Evolutionary conservation across 2,797 vertebrate species (phyloP).

Genomic region (Manis javanica): DNA sequence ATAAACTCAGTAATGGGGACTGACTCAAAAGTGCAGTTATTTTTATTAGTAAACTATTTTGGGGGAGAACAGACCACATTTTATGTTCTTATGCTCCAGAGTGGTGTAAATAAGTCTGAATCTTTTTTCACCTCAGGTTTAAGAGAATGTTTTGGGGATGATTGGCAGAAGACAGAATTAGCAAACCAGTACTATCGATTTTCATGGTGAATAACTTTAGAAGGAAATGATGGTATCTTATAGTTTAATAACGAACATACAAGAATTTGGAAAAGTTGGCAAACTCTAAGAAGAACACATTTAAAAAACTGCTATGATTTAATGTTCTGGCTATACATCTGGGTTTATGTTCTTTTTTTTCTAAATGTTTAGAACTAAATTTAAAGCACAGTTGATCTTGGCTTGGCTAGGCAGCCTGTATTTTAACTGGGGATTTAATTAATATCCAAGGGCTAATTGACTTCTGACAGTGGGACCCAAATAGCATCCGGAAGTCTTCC

Average conservation of each 20-base stretch:
- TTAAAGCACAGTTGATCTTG: slow-evolving; percentile 52
- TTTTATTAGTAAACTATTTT: slow-evolving; percentile 69
- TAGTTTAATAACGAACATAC: slow-evolving; percentile 60
- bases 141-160: slow-evolving; percentile 55
- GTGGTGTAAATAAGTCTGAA: not conserved
- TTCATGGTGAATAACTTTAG: slow-evolving; percentile 54
- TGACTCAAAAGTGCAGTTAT: slow-evolving; percentile 62
- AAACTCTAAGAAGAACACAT: slow-evolving; percentile 49
- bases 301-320: slow-evolving; percentile 57
- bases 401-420: not conserved
- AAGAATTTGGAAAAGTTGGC: slow-evolving; percentile 66
- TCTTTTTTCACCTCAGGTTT: not conserved
- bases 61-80: not conserved
- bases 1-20: slow-evolving; percentile 29
- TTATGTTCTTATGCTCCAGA: slow-evolving; percentile 38
- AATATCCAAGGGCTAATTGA: not conserved
- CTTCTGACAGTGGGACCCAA: not conserved
- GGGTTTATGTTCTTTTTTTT: not conserved
- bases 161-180: slow-evolving; percentile 58
- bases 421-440: slow-evolving; percentile 29
- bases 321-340: not conserved
- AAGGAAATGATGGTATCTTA: slow-evolving; percentile 36
- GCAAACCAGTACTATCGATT: slow-evolving; percentile 60
- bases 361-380: slow-evolving; percentile 67
- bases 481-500: not conserved